phyloP scores from a whole-genome alignment of 2,113 vertebrate species.

The Mustela lutreola region DNA sequence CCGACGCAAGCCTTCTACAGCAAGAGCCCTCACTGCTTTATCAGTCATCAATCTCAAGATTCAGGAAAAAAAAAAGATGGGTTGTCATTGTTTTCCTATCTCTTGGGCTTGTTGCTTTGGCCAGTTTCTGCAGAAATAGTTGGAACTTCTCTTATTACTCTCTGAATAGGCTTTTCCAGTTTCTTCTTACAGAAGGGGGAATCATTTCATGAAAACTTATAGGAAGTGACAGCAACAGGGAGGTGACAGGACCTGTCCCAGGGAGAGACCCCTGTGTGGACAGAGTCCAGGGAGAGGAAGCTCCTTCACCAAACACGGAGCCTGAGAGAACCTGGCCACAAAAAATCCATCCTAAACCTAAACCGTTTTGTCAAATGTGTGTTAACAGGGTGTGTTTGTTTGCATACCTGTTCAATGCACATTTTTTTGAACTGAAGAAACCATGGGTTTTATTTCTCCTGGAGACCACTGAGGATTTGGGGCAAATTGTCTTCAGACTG shows the following conservation, averaged over 20 bases:
- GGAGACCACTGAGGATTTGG: not conserved
- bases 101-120: conserved; percentile 3
- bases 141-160: conserved; percentile 30
- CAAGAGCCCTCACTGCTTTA: not conserved
- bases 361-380: not conserved
- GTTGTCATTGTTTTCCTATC: not conserved
- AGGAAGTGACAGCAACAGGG: not conserved
- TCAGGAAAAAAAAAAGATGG: conserved; percentile 13
- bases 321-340: not conserved
- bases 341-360: not conserved
- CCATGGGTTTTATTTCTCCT: not conserved
- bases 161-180: conserved; percentile 59
- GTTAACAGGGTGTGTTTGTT: not conserved
- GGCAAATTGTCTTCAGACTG: not conserved
- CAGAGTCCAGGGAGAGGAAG: not conserved
- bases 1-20: not conserved
- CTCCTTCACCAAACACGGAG: not conserved
- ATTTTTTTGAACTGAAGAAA: conserved; percentile 8
- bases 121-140: conserved; percentile 65
- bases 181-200: conserved; percentile 56
- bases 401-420: not conserved
- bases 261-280: not conserved
- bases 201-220: not conserved
- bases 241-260: not conserved
- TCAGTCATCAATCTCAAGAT: conserved; percentile 38